phyloP scores from a whole-genome alignment of 2,113 vertebrate genomes.

The Corythornis vintsioides region DNA sequence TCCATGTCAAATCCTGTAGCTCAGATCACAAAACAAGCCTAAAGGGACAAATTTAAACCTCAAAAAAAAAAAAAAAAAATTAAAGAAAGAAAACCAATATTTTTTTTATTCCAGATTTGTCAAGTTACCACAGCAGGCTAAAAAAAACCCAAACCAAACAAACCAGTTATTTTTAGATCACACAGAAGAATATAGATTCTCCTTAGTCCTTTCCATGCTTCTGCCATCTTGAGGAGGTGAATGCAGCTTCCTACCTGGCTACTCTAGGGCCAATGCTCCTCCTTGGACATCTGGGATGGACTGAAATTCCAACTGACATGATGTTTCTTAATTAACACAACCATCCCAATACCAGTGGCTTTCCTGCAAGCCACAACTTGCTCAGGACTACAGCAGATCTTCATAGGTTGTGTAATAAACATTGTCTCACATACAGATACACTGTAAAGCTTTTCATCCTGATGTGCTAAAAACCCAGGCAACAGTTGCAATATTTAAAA shows the following conservation, averaged over 20 bases:
- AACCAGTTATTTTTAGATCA: background rate
- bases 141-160: background rate
- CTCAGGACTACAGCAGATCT: background rate
- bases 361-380: background rate
- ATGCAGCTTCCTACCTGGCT: background rate
- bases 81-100: too few relatives aligned
- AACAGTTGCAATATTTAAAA: background rate
- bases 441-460: background rate
- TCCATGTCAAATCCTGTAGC: background rate
- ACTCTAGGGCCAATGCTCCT: background rate
- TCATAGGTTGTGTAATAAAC: background rate
- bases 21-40: background rate
- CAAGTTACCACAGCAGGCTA: background rate
- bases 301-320: background rate
- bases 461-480: background rate
- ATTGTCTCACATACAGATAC: background rate
- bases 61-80: background rate
- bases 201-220: background rate
- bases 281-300: background rate
- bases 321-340: conserved; percentile 1
- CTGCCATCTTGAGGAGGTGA: background rate
- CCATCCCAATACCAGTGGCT: background rate
- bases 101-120: background rate
- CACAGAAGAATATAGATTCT: background rate
- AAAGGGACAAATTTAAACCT: background rate